Evolutionary conservation across 2,888 invertebrate genomes (phyloP).

Genomic region (Adineta ricciae): DNA sequence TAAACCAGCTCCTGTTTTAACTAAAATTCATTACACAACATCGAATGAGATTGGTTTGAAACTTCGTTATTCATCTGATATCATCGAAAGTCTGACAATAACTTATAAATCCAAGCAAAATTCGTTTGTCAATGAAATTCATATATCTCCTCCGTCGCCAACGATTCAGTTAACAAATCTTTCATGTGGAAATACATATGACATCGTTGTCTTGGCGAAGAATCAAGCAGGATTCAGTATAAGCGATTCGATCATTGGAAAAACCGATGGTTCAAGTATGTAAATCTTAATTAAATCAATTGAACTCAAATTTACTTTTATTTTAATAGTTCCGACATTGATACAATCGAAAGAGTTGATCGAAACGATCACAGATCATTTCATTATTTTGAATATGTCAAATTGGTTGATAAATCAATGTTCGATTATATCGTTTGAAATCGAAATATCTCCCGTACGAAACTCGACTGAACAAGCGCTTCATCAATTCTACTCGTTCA

Average conservation of each 20-base stretch:
- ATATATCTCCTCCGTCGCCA: neutral
- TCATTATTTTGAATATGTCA: neutral
- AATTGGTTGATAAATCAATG: neutral
- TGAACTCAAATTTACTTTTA: neutral
- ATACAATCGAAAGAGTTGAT: neutral
- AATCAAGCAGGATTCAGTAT: neutral
- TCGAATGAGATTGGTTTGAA: neutral
- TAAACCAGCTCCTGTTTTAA: neutral
- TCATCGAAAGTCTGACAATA: neutral
- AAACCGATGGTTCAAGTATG: conserved; percentile 5
- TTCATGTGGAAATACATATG: neutral
- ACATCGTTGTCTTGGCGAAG: neutral
- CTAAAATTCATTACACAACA: neutral
- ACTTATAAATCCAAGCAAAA: neutral
- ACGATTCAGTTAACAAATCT: neutral
- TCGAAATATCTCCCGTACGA: neutral
- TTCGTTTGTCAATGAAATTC: neutral
- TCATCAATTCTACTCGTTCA: neutral
- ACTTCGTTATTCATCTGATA: neutral
- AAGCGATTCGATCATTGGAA: neutral
- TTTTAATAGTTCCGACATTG: neutral
- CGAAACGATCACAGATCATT: neutral
- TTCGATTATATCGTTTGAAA: neutral
- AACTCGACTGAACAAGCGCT: neutral
- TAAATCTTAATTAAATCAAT: too few species aligned